Percentiles rank a stretch among this genome's conserved stretches.
Conservation (phyloP, 2,113 vertebrate genomes). For the Pyrgilauda ruficollis region DNA sequence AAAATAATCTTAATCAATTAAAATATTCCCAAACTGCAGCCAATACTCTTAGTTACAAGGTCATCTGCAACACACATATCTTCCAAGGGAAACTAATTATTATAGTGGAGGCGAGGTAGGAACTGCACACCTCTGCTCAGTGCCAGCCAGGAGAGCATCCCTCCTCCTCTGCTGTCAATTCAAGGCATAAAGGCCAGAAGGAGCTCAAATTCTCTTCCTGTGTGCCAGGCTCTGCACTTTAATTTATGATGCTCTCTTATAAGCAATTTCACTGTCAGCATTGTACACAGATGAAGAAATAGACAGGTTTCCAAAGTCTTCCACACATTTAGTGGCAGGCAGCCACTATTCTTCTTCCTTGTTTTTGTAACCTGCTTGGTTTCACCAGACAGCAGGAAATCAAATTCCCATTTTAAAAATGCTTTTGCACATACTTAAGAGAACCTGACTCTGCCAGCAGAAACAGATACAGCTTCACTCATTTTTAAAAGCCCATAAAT, state of each 20-base stretch:
- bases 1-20: slow-evolving; percentile 73
- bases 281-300: slow-evolving; percentile 11
- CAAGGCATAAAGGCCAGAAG: slow-evolving; percentile 20
- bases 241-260: slow-evolving; percentile 57
- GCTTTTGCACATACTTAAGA: slow-evolving; percentile 19
- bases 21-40: slow-evolving; percentile 61
- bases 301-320: slow-evolving; percentile 28
- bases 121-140: slow-evolving; percentile 2
- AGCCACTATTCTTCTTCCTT: slow-evolving; percentile 26
- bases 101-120: background rate
- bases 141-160: background rate
- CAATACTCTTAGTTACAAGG: slow-evolving; percentile 63
- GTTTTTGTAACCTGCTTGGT: slow-evolving; percentile 15
- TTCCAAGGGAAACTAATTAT: slow-evolving; percentile 56
- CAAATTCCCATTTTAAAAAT: slow-evolving; percentile 39
- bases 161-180: background rate
- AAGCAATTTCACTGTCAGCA: slow-evolving; percentile 45
- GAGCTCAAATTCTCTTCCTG: slow-evolving; percentile 36
- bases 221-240: slow-evolving; percentile 22
- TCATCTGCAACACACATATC: slow-evolving; percentile 52
- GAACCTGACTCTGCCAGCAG: slow-evolving; percentile 13
- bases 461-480: slow-evolving; percentile 12
- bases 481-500: slow-evolving; percentile 42
- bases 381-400: slow-evolving; percentile 54
- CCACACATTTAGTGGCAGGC: background rate